phyloP scores from a whole-genome alignment of 2,797 vertebrate genomes.

The Malacoctenus gilli region DNA sequence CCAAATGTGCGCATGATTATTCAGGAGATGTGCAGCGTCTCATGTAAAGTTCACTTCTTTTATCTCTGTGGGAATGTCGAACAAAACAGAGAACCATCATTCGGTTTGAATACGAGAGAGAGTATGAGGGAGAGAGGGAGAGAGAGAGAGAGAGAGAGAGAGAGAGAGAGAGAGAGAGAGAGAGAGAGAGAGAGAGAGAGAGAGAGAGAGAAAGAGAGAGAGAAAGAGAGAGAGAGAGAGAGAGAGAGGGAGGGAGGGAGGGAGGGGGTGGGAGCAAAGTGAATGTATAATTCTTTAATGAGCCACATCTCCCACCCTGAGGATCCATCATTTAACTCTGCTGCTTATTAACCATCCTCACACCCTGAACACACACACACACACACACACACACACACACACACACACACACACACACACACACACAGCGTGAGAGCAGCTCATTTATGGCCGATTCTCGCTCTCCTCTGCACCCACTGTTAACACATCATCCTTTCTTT shows the following conservation, averaged over 20 bases:
- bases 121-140: too few relatives aligned
- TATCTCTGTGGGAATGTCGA: slow-evolving; percentile 9
- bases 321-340: slow-evolving; percentile 50
- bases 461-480: too few relatives aligned
- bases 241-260: slow-evolving; percentile 5
- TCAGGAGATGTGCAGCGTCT: slow-evolving; percentile 17
- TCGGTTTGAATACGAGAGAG: slow-evolving; percentile 9
- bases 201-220: too few relatives aligned
- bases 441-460: slow-evolving; percentile 27
- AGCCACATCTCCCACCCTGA: slow-evolving; percentile 47
- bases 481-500: too few relatives aligned
- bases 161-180: too few relatives aligned
- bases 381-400: slow-evolving; percentile 17
- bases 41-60: slow-evolving; percentile 16
- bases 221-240: slow-evolving; percentile 9
- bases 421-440: slow-evolving; percentile 15
- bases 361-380: slow-evolving; percentile 44
- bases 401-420: slow-evolving; percentile 3
- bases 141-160: too few relatives aligned
- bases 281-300: slow-evolving; percentile 70
- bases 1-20: background rate
- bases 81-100: slow-evolving; percentile 19
- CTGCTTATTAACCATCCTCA: slow-evolving; percentile 57
- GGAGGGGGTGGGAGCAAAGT: slow-evolving; percentile 49
- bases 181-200: too few relatives aligned